Percentiles rank a stretch among this genome's conserved stretches.
Conservation (phyloP, 2,113 vertebrate species). For the Orycteropus afer region DNA sequence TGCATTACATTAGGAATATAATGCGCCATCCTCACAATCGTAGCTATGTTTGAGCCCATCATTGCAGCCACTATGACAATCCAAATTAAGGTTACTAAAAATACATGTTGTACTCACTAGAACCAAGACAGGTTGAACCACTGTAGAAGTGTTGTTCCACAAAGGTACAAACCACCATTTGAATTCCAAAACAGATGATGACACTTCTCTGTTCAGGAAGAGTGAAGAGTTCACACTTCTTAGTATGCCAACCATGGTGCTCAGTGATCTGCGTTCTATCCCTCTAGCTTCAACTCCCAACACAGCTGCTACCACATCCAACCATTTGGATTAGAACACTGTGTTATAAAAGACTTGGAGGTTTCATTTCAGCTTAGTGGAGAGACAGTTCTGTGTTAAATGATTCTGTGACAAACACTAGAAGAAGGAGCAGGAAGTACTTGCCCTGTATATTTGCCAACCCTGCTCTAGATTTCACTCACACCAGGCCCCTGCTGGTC, state of each 20-base stretch:
- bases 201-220: background rate
- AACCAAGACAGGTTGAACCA: background rate
- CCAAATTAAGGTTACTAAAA: background rate
- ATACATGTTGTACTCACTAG: background rate
- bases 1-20: background rate
- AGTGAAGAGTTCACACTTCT: background rate
- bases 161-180: background rate
- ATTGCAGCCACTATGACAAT: too few species aligned
- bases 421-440: background rate
- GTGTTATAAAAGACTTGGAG: background rate
- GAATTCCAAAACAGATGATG: background rate
- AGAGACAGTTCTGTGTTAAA: background rate
- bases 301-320: too few species aligned
- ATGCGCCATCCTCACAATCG: too few species aligned
- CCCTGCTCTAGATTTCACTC: background rate
- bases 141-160: background rate
- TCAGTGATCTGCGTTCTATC: background rate
- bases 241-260: fast-evolving
- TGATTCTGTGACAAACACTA: background rate
- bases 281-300: background rate
- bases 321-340: background rate
- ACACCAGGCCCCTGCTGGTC: background rate
- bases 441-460: fast-evolving
- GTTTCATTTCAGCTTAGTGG: background rate
- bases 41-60: too few species aligned